phyloP scores from a whole-genome alignment of 2,888 invertebrate species.

The Callinectes sapidus region DNA sequence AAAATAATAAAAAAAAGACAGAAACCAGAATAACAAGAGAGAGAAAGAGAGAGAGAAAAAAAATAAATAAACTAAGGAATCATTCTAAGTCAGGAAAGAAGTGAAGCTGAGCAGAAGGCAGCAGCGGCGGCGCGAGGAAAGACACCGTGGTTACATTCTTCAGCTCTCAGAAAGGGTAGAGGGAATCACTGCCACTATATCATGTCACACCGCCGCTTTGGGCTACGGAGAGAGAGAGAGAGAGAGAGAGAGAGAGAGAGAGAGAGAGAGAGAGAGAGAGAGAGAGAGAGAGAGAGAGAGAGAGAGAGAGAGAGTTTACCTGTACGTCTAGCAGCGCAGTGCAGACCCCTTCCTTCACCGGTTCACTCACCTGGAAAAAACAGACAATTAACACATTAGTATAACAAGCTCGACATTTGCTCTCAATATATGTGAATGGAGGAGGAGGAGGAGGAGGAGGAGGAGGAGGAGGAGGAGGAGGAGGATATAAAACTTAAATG shows the following conservation, averaged over 20 bases:
- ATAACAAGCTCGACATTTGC: background rate
- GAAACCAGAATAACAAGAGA: too few species aligned
- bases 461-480: conserved; percentile 12
- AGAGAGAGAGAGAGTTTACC: conserved; percentile 7
- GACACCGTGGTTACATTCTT: background rate
- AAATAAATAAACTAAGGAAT: too few species aligned
- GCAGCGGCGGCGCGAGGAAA: background rate
- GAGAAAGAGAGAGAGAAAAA: too few species aligned
- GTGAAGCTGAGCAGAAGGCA: background rate
- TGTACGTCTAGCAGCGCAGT: background rate
- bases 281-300: too few species aligned
- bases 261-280: background rate
- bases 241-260: background rate
- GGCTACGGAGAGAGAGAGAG: background rate
- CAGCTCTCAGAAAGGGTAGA: background rate
- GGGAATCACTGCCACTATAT: background rate
- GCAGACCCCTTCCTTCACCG: background rate
- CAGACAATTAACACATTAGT: background rate
- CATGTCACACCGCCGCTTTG: background rate
- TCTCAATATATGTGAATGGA: background rate
- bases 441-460: conserved; percentile 17
- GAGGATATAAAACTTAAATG: background rate
- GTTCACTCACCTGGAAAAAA: conserved; percentile 11
- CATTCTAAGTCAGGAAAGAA: too few species aligned
- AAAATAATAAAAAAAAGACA: too few species aligned